Conservation (phyloP, 64 coral and sea anemone genomes). For the Catalaphyllia jardinei region DNA sequence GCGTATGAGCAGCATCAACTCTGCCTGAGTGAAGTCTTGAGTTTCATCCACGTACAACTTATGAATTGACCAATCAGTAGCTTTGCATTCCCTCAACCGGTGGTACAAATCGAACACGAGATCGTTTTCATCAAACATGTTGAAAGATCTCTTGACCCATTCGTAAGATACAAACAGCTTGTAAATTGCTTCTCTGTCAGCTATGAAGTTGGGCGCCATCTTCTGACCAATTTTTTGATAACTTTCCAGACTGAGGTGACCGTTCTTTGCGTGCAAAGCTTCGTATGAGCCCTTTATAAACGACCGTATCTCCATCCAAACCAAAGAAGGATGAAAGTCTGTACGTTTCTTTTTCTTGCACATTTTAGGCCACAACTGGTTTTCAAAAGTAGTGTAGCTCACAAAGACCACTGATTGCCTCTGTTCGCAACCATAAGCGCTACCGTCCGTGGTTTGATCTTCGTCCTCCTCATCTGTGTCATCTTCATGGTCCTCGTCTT, state of each 20-base stretch:
- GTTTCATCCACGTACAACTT: constrained; percentile 89
- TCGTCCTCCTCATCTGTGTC: not conserved
- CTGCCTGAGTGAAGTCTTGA: constrained; percentile 94
- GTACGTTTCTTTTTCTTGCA: not conserved
- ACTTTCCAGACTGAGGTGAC: constrained; percentile 53
- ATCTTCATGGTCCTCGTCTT: constrained; percentile 25
- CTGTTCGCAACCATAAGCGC: too few species aligned
- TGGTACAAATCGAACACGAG: constrained; percentile 15
- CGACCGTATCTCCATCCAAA: constrained; percentile 72
- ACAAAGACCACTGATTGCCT: not conserved
- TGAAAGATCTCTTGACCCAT: not conserved
- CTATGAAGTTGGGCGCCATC: constrained; percentile 65
- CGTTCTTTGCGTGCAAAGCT: constrained; percentile 51
- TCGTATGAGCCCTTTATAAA: constrained; percentile 76
- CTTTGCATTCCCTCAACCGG: not conserved
- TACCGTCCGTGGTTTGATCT: not conserved
- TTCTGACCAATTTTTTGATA: constrained; percentile 64
- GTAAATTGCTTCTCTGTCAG: constrained; percentile 62
- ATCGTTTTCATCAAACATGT: constrained; percentile 82
- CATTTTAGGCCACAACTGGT: constrained; percentile 60
- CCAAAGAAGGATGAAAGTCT: constrained; percentile 50
- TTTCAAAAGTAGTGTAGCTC: not conserved
- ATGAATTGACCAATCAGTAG: constrained; percentile 80
- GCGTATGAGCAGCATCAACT: constrained; percentile 75
- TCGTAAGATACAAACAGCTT: constrained; percentile 62